Evolutionary conservation across 2,797 vertebrate species (phyloP).

Genomic region (Macropus fuliginosus): DNA sequence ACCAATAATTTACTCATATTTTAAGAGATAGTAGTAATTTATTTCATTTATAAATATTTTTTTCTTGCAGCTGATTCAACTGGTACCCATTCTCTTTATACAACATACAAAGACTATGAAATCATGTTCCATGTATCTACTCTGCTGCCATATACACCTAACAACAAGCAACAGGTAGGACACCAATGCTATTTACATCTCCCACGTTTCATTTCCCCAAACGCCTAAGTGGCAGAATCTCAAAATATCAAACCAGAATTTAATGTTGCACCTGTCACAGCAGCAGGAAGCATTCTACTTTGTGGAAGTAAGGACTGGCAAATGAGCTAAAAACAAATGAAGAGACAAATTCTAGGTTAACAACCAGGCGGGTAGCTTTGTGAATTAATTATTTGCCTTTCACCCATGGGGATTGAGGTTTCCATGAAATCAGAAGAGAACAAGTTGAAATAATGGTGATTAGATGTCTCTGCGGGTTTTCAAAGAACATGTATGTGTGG

Average conservation of each 20-base stretch:
- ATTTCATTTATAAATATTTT: constrained; percentile 46
- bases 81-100: constrained; percentile 96
- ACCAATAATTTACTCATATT: neutral
- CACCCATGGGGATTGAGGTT: constrained; percentile 40
- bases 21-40: neutral
- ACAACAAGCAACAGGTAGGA: constrained; percentile 98
- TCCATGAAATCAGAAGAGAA: constrained; percentile 67
- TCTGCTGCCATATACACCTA: constrained; percentile 96
- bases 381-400: constrained; percentile 71
- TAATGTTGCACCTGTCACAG: constrained; percentile 50
- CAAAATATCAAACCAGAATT: constrained; percentile 66
- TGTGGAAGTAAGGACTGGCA: constrained; percentile 59
- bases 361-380: constrained; percentile 66
- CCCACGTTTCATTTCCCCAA: constrained; percentile 23
- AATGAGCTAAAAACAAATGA: constrained; percentile 67
- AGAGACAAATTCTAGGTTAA: constrained; percentile 67
- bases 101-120: constrained; percentile 97
- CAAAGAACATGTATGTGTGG: constrained; percentile 24
- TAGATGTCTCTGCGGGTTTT: constrained; percentile 58
- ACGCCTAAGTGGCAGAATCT: constrained; percentile 54
- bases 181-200: neutral
- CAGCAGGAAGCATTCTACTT: constrained; percentile 44
- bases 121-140: constrained; percentile 99
- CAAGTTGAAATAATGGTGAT: constrained; percentile 69
- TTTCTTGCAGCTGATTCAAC: constrained; percentile 94